Conservation (phyloP, 2,797 vertebrate genomes). For the Microctenopoma steveboyesi region DNA sequence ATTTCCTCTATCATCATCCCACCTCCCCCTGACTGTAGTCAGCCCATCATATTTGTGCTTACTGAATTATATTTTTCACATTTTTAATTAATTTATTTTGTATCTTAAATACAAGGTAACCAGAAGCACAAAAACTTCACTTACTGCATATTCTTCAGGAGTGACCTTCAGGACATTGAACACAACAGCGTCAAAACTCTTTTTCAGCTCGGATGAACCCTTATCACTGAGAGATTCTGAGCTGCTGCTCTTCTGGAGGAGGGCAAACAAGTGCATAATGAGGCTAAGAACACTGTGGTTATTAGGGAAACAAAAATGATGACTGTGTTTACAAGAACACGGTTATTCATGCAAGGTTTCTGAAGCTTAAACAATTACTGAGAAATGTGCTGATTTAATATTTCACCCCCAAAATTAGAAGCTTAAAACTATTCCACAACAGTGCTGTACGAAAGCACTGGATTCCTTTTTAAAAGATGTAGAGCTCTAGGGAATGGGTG, state of each 20-base stretch:
- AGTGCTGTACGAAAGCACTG: no score
- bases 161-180: constrained; percentile 98
- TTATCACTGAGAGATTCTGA: constrained; percentile 97
- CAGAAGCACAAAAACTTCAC: constrained; percentile 38
- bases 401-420: neutral
- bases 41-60: constrained; percentile 29
- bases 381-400: neutral
- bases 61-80: constrained; percentile 18
- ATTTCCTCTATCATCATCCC: constrained; percentile 49
- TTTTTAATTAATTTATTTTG: no score
- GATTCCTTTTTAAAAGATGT: neutral
- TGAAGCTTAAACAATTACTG: neutral
- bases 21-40: constrained; percentile 35
- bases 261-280: neutral
- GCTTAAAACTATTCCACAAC: neutral
- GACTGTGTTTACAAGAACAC: neutral
- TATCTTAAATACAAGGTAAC: no score
- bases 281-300: neutral
- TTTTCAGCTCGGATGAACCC: constrained; percentile 93
- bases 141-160: constrained; percentile 99
- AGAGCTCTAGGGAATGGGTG: neutral
- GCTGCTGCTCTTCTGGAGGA: constrained; percentile 93
- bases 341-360: neutral
- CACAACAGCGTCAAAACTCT: constrained; percentile 98
- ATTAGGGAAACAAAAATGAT: neutral